These are phyloP conservation scores for Cylindroiulus punctatus DNA, from an alignment of 2,888 invertebrate genomes.

Conservation along the genomic window DNA sequence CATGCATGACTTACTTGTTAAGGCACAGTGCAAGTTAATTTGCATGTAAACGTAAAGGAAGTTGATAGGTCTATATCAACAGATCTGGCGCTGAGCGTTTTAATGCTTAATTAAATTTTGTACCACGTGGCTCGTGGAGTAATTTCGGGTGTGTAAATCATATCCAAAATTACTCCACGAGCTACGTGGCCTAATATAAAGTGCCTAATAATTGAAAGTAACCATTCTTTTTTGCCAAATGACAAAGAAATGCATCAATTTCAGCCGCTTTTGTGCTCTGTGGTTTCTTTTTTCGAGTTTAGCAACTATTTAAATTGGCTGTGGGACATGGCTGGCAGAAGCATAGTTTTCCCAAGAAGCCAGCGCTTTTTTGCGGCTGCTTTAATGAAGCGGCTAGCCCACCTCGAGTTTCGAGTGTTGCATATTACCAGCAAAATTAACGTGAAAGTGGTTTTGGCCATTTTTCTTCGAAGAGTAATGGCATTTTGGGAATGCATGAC, in stretches of 20 bases:
- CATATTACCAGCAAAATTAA: conserved; percentile 29
- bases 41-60: too few relatives aligned
- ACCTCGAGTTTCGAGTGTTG: conserved; percentile 31
- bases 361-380: conserved; percentile 15
- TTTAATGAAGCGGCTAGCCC: conserved; percentile 38
- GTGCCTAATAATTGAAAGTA: not conserved
- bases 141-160: not conserved
- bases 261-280: conserved; percentile 4
- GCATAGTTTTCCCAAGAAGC: conserved; percentile 7
- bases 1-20: too few relatives aligned
- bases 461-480: conserved; percentile 2
- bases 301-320: not conserved
- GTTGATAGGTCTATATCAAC: too few relatives aligned
- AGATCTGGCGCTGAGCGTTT: not conserved
- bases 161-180: too few relatives aligned
- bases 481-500: conserved; percentile 24
- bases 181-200: not conserved
- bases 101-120: conserved; percentile 5
- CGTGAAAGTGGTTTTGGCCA: conserved; percentile 11
- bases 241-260: conserved; percentile 1
- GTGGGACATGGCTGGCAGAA: not conserved
- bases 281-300: not conserved
- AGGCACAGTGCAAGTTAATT: too few relatives aligned
- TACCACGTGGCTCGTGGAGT: not conserved
- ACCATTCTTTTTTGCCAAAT: not conserved